These are phyloP conservation scores for Proteles cristata DNA, from an alignment of 2,113 vertebrate genomes.

Conservation along the genomic window DNA sequence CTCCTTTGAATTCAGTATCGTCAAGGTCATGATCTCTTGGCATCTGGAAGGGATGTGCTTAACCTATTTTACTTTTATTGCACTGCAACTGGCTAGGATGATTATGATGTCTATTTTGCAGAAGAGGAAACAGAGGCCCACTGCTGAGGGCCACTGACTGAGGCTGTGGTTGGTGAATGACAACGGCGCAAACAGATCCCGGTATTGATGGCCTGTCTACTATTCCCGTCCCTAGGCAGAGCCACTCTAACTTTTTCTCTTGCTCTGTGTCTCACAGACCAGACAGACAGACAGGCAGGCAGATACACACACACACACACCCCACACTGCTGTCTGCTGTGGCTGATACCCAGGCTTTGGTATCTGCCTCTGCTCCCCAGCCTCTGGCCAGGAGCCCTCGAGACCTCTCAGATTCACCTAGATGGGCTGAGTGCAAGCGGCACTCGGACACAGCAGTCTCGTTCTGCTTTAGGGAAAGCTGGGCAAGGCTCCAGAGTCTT, in stretches of 20 bases:
- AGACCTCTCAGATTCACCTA: not conserved
- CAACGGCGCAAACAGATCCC: not conserved
- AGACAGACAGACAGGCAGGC: not conserved
- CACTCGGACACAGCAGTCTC: not conserved
- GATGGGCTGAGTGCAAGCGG: not conserved
- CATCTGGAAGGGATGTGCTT: not conserved
- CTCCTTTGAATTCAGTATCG: not conserved
- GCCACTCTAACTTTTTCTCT: too few species aligned
- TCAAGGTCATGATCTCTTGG: not conserved
- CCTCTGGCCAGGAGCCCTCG: not conserved
- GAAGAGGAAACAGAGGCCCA: not conserved
- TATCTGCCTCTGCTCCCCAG: not conserved
- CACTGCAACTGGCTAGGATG: not conserved
- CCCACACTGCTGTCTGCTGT: fast-evolving
- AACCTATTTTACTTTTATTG: not conserved
- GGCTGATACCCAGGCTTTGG: not conserved
- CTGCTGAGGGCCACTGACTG: too few species aligned
- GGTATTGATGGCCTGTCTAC: not conserved
- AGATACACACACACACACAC: not conserved
- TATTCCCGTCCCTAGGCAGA: not conserved
- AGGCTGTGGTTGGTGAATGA: not conserved
- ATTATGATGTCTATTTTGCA: not conserved
- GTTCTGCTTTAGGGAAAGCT: not conserved
- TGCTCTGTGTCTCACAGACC: not conserved
- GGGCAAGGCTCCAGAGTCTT: not conserved